Evolutionary conservation across 2,797 vertebrate species (phyloP).

Genomic region (Chromobotia macracanthus): DNA sequence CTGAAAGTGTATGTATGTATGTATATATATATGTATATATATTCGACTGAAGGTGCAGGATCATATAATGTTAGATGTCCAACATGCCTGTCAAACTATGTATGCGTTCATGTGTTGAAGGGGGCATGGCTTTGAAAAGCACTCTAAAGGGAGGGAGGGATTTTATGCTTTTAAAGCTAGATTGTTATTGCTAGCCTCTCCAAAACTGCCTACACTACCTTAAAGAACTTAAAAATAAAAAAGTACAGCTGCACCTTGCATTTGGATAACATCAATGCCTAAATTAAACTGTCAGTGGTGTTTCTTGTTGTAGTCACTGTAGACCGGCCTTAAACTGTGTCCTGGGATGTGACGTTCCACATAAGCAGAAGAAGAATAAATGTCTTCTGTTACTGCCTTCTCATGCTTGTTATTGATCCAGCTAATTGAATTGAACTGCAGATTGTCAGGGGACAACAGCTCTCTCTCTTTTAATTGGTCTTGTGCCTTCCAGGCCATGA

Average conservation of each 20-base stretch:
- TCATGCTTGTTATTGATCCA: conserved; percentile 36
- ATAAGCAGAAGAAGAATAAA: conserved; percentile 21
- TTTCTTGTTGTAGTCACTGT: conserved; percentile 14
- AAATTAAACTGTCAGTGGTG: conserved; percentile 30
- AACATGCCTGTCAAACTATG: no score
- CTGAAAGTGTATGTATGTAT: no score
- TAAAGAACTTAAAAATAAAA: no score
- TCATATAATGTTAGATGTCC: no score
- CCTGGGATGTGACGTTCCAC: conserved; percentile 24
- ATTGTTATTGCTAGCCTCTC: no score
- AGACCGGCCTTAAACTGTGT: conserved; percentile 16
- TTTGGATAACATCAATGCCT: not conserved
- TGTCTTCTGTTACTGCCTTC: conserved; percentile 37
- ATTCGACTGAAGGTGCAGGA: no score
- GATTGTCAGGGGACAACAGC: conserved; percentile 28
- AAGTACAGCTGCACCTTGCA: not conserved
- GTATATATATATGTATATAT: no score
- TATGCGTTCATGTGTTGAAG: no score
- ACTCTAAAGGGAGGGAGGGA: no score
- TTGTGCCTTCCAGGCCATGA: conserved; percentile 20
- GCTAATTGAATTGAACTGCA: conserved; percentile 41
- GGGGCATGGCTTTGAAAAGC: no score
- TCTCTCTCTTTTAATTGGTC: conserved; percentile 28
- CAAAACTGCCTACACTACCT: no score
- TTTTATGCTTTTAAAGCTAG: no score